Evolutionary conservation across 2,888 invertebrate genomes (phyloP), one percentile per base, ranked within the genome.

Genomic region (Pyrochroa serraticornis): DNA sequence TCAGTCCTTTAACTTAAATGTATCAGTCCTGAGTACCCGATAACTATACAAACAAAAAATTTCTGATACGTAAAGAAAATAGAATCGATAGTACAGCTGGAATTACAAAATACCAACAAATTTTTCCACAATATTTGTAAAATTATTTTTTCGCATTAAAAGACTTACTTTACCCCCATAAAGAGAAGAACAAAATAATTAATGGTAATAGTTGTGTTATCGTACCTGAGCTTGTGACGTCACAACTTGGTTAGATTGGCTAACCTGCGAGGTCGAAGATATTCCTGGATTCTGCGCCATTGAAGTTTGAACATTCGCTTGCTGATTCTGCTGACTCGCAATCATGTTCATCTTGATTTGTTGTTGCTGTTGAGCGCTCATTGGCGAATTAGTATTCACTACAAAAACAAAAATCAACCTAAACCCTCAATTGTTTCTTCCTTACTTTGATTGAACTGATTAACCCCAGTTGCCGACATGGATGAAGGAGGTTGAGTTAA

Each of bases 401-500:
- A 50, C 53, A 67, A 68, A 13, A 45, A 22, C 22, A 22, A 22
- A 22, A 22, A 22, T 22, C 22, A 22, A 22, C 22, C 22, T 5
- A 2, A 22, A 22, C 22, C 22, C 22, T 22, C 22, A 37, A 34
- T 22, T 22, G 1, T 31, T 6, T 9, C 74, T 62, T 76, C 77
- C 71, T 79, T 78, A 74, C 82, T 75, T 71, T 81, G 81, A 49
- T 73, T 76, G 65, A 82, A 83, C 48, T 81, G 80, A 64, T 80
- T 80, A 14, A 82, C 82, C 6, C 69, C 71, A 44, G 75, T 67
- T 50, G 75, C 73, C 6, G 81, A 79, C 62, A 83, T 77, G 0
- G 82, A 78, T 6, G 82, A 80, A 1, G 84, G 84, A 1, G 85
- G 85, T 63, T 83, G 83, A 1, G 83, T 83, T 7, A 85, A 72